These are phyloP conservation scores for Amphimedon queenslandica DNA, from an alignment of 37 sponge, comb jelly and placozoan genomes.

Conservation along the genomic window DNA sequence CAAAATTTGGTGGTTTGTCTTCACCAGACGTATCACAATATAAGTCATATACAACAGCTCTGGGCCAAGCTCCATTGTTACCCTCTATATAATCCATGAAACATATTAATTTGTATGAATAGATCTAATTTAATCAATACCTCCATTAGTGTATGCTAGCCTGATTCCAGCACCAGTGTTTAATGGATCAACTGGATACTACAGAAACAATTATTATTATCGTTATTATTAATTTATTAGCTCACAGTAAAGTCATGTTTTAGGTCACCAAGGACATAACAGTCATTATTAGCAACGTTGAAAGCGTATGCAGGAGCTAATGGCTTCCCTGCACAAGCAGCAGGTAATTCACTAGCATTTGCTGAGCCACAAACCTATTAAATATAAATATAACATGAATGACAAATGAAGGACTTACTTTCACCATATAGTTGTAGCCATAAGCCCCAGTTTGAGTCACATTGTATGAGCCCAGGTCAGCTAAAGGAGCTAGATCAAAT, in stretches of 20 bases:
- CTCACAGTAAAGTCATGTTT: neutral
- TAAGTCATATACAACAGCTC: slow-evolving; percentile 49
- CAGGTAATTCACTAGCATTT: neutral
- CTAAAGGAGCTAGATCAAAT: neutral
- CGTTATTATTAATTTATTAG: neutral
- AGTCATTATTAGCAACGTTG: neutral
- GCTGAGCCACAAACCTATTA: neutral
- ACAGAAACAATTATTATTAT: too few species aligned
- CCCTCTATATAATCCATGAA: too few species aligned
- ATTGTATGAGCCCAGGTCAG: neutral
- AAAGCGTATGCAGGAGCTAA: neutral
- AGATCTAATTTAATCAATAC: too few species aligned
- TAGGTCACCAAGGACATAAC: neutral
- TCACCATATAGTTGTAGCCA: too few species aligned
- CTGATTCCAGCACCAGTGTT: slow-evolving; percentile 51
- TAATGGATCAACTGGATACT: slow-evolving; percentile 66
- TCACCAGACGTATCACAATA: slow-evolving; percentile 40
- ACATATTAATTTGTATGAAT: too few species aligned
- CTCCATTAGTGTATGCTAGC: slow-evolving; percentile 58
- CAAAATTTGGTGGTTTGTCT: neutral
- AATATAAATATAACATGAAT: too few species aligned
- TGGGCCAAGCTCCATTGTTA: slow-evolving; percentile 14
- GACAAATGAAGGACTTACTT: neutral
- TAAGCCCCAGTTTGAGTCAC: neutral
- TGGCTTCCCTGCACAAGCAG: neutral